These are phyloP conservation scores for Arrhopalites spinosus DNA, from an alignment of 2,888 invertebrate species.

Conservation along the genomic window DNA sequence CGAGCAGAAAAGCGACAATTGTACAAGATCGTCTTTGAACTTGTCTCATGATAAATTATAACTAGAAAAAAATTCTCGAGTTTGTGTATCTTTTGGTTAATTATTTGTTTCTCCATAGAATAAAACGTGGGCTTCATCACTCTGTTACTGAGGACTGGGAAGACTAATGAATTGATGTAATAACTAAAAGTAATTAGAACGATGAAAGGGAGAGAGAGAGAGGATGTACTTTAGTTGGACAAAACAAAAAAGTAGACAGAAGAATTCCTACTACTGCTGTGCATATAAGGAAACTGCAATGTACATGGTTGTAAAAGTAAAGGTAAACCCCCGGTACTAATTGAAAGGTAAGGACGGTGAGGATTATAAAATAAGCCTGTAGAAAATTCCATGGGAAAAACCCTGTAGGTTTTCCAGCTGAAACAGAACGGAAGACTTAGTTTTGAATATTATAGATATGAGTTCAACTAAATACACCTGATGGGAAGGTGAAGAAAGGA, in stretches of 20 bases:
- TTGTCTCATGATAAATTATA: too few species aligned
- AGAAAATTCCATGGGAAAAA: neutral
- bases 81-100: too few species aligned
- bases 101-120: too few species aligned
- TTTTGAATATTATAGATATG: neutral
- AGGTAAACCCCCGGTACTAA: conserved; percentile 5
- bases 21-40: too few species aligned
- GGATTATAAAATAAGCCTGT: neutral
- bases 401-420: neutral
- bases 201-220: neutral
- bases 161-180: neutral
- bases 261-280: too few species aligned
- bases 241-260: neutral
- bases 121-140: too few species aligned
- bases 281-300: neutral
- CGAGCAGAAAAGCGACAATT: too few species aligned
- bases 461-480: neutral
- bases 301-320: neutral
- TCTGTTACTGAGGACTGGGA: neutral
- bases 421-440: neutral
- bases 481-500: neutral
- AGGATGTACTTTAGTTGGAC: neutral
- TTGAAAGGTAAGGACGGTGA: conserved; percentile 9
- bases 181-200: neutral
- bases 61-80: too few species aligned